Percentiles rank a stretch among this genome's conserved stretches.
Evolutionary conservation across 2,888 invertebrate genomes (phyloP).

Genomic region (Epistrophe grossulariae): DNA sequence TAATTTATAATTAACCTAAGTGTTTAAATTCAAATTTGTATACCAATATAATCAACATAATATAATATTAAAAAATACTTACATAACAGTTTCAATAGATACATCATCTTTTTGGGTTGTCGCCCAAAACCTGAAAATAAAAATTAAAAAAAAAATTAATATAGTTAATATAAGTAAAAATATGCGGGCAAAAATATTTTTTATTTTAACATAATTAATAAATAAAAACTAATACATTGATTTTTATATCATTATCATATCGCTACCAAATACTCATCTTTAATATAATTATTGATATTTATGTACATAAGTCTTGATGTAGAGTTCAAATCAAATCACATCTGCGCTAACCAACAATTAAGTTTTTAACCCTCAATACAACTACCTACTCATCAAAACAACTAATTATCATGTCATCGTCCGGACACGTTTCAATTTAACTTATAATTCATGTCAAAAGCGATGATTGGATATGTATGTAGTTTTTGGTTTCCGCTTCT

Average conservation of each 20-base stretch:
- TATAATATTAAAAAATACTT: constrained; percentile 44
- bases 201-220: constrained; percentile 3
- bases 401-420: constrained; percentile 37
- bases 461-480: constrained; percentile 9
- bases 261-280: not conserved
- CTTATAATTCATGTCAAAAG: constrained; percentile 22
- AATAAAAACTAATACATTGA: not conserved
- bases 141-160: not conserved
- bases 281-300: not conserved
- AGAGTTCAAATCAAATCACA: not conserved
- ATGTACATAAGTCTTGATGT: not conserved
- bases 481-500: constrained; percentile 30
- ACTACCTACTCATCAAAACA: constrained; percentile 8
- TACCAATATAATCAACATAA: too few relatives aligned
- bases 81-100: constrained; percentile 48
- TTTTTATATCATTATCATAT: not conserved
- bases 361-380: constrained; percentile 33
- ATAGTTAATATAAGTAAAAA: not conserved
- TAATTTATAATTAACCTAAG: too few relatives aligned
- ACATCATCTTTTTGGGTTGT: constrained; percentile 29
- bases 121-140: constrained; percentile 40
- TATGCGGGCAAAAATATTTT: not conserved
- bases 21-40: too few relatives aligned
- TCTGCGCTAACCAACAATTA: constrained; percentile 23
- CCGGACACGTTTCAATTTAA: constrained; percentile 27